Evolutionary conservation across 1,140 invertebrate species (phyloP).

Genomic region (Aphidius ervi): DNA sequence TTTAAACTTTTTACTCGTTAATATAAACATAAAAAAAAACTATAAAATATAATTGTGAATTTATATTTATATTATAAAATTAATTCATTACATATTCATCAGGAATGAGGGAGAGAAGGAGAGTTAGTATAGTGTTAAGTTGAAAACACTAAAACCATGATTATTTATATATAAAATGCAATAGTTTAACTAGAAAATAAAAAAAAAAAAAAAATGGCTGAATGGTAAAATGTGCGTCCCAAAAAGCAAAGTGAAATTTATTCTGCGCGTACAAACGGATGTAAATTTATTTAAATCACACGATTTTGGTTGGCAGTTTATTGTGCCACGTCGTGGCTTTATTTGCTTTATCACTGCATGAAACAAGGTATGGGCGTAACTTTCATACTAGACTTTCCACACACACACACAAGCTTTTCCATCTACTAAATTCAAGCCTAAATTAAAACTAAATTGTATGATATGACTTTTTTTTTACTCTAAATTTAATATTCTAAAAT

Average conservation of each 20-base stretch:
- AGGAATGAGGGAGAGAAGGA: no score
- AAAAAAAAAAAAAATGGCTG: slow-evolving; percentile 6
- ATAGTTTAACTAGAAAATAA: no score
- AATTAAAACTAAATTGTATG: slow-evolving; percentile 14
- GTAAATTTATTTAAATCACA: slow-evolving; percentile 54
- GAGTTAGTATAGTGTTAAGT: no score
- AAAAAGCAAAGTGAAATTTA: slow-evolving; percentile 26
- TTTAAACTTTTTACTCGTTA: no score
- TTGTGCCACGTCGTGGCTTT: slow-evolving; percentile 48
- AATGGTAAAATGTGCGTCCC: slow-evolving; percentile 19
- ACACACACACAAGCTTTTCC: neutral
- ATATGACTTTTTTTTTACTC: slow-evolving; percentile 1
- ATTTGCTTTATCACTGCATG: slow-evolving; percentile 52
- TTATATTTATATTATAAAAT: no score
- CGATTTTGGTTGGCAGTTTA: slow-evolving; percentile 51
- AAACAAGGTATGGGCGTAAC: slow-evolving; percentile 50
- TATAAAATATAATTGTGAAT: no score
- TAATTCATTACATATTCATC: no score
- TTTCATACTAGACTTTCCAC: neutral
- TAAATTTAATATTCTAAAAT: slow-evolving; percentile 7
- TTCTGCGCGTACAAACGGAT: slow-evolving; percentile 43
- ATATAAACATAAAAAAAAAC: no score
- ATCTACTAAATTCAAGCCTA: slow-evolving; percentile 7
- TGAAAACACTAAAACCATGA: no score
- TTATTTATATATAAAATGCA: neutral